Base-by-base conservation (phyloP, 2,888 invertebrate genomes). In the Amphipoea oculea region DNA sequence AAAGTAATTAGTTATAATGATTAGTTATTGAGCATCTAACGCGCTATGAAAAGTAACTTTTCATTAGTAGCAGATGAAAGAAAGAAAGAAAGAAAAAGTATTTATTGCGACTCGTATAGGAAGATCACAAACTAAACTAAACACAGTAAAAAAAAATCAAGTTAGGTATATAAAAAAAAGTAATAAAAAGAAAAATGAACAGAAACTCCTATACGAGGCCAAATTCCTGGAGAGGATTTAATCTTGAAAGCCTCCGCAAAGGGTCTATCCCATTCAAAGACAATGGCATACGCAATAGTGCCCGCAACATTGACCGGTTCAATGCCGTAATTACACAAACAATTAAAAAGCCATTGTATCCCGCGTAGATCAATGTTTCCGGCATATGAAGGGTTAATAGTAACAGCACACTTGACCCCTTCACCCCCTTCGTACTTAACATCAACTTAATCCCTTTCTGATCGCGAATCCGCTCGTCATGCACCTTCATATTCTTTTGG, bases 401-500 rank as follows among this genome's bases (percentile, higher is more conserved):
- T 51, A 14, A 65, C 36, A 40, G 36, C 29, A 20, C 40, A 60
- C 63, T 73, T 51, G 66, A 67, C 67, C 67, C 40, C 29, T 63
- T 62, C 29, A 17, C 17, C 42, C 57, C 63, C 40, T 57, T 29
- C 29, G 7, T 66, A 54, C 75, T 48, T 60, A 69, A 69, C 42
- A 17, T 51, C 60, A 60, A 73, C 40, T 76, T 65, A 83, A 51
- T 71, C 71, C 70, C 73, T 51, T 62, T 23, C 67, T 23, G 63
- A 36, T 23, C 42, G 6, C 14, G 4, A 73, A 40, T 40, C 36
- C 23, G 29, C 29, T 73, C 51, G 73, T 60, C 54, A 63, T 72
- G 60, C 70, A 60, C 62, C 65, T 66, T 67, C 12, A 76, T 86
- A 70, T 14, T 60, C 66, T 79, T 70, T 73, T 80, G 57, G 54